phyloP scores from a whole-genome alignment of 2,113 vertebrate species.

The Centropristis striata region DNA sequence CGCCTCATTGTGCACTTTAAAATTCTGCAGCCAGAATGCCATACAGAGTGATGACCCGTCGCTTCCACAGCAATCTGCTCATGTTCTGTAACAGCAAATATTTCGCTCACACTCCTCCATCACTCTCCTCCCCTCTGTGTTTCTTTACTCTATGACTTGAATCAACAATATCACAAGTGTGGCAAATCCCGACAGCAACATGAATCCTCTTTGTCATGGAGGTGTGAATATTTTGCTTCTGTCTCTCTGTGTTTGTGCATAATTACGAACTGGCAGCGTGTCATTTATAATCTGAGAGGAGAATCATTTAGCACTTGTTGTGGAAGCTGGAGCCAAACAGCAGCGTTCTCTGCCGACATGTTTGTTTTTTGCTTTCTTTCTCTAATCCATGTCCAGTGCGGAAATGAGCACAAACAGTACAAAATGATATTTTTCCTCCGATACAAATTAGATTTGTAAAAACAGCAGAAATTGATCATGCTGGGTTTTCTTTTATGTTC shows the following conservation, averaged over 20 bases:
- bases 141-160: slow-evolving; percentile 45
- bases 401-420: background rate
- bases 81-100: slow-evolving; percentile 33
- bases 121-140: background rate
- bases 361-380: slow-evolving; percentile 1
- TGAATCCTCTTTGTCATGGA: slow-evolving; percentile 43
- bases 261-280: slow-evolving; percentile 47
- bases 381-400: slow-evolving; percentile 1
- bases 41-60: slow-evolving; percentile 19
- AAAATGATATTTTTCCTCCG: background rate
- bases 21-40: slow-evolving; percentile 7
- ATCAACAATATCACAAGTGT: slow-evolving; percentile 57
- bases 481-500: background rate
- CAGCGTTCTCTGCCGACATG: slow-evolving; percentile 1
- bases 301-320: slow-evolving; percentile 50
- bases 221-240: slow-evolving; percentile 38
- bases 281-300: slow-evolving; percentile 54
- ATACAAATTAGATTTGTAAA: too few species aligned
- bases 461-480: background rate
- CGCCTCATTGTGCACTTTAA: background rate
- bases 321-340: slow-evolving; percentile 38
- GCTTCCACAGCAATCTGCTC: slow-evolving; percentile 42
- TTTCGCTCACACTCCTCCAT: slow-evolving; percentile 22
- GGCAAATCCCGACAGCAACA: slow-evolving; percentile 31
- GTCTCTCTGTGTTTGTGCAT: slow-evolving; percentile 47